Base-by-base conservation (phyloP, 2,797 vertebrate species). In the Chrysocyon brachyurus region DNA sequence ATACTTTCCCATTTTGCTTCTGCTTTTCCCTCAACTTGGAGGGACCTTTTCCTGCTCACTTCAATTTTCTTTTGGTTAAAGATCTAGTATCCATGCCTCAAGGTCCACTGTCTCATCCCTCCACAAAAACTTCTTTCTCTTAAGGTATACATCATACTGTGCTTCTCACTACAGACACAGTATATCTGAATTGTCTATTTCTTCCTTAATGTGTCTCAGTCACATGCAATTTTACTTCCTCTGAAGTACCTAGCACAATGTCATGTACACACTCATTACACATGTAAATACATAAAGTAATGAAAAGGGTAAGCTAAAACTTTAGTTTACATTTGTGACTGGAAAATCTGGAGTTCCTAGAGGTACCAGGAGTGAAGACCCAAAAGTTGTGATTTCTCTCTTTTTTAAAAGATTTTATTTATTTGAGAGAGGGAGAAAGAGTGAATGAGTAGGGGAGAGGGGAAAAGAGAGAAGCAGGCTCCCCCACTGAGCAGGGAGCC, bases 281-380 rank as follows among this genome's bases (percentile, higher is more conserved):
- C 15, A 36, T 12, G 49, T 75, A 95, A 95, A 63, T 40, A 57
- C 11, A 26, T 61, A 86, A 77, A 94, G 28, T 75, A 87, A 91
- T 52, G 46, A 81, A 90, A 88, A 91, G 26, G 8, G 8, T 12
- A 66, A 54, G 24, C 83, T 96, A 87, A 97, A 72, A 95, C 63
- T 63, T 78, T 88, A 78, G 72, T 63, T 87, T 15, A 57, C 66
- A 72, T 75, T 64, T 96, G 15, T 73, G 33, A 87, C 0, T 64
- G 22, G 36, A 88, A 95, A 97, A 89, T 61, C 59, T 75, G n/a
- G 57, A 90, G 86, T 81, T 94, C 11, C 75, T 90, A 19, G 79
- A 73, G 24, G 31, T 19, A 95, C 36, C 70, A 96, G 24, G 64
- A 77, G 33, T 52, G 19, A 94, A 87, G 33, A 79, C 31, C 24